phyloP scores from a whole-genome alignment of 2,797 vertebrate genomes.

The Chelmon rostratus region DNA sequence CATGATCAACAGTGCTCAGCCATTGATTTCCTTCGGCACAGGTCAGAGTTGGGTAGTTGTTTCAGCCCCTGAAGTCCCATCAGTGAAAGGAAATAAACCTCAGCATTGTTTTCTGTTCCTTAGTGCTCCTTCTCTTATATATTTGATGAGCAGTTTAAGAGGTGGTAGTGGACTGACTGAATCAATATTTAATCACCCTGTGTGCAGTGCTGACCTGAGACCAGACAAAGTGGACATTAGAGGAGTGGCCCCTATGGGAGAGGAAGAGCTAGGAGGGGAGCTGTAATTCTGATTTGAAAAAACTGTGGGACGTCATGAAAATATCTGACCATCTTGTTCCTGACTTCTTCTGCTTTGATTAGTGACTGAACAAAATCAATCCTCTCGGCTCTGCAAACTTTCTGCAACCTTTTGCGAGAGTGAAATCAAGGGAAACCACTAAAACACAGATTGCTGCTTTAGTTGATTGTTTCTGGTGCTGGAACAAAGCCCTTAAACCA shows the following conservation, averaged over 20 bases:
- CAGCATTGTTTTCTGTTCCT: neutral
- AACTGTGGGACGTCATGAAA: neutral
- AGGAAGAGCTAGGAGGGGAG: too few relatives aligned
- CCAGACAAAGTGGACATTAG: slow-evolving; percentile 5
- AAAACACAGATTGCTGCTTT: neutral
- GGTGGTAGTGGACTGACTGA: slow-evolving; percentile 38
- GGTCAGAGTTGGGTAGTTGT: slow-evolving; percentile 1
- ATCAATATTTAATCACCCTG: slow-evolving; percentile 74
- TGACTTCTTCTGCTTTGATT: neutral
- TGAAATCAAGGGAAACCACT: neutral
- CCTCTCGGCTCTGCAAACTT: neutral
- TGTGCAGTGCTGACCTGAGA: slow-evolving; percentile 29
- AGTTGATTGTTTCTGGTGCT: slow-evolving; percentile 17
- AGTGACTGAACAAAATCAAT: neutral
- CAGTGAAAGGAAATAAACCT: slow-evolving; percentile 45
- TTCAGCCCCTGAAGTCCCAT: slow-evolving; percentile 35
- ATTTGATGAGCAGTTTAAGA: slow-evolving; percentile 42
- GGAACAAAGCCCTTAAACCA: slow-evolving; percentile 15
- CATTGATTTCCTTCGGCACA: slow-evolving; percentile 47
- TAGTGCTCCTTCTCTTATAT: slow-evolving; percentile 20
- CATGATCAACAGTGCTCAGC: slow-evolving; percentile 15
- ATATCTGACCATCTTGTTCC: neutral
- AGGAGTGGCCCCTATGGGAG: neutral
- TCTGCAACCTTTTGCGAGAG: neutral
- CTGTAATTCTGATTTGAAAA: too few relatives aligned